A percentile compares a stretch with the other conserved stretches of the same genome.
These are phyloP conservation scores for Pteronotus mesoamericanus DNA, from an alignment of 2,797 vertebrate species.

Conservation along the genomic window DNA sequence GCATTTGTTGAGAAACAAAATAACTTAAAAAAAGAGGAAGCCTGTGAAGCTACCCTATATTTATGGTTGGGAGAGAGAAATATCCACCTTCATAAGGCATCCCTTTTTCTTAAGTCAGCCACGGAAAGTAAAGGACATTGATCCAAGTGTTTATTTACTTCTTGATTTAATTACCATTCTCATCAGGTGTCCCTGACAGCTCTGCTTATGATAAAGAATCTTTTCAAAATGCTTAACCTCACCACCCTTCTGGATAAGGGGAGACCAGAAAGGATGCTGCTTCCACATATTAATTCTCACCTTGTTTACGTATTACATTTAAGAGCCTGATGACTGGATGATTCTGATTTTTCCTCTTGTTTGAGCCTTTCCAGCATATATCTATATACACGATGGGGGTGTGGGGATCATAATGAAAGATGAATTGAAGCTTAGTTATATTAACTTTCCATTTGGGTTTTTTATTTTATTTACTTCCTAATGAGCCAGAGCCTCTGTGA, in stretches of 20 bases:
- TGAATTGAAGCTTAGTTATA: neutral
- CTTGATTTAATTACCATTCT: constrained; percentile 65
- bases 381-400: neutral
- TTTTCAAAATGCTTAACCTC: constrained; percentile 71
- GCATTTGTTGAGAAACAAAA: constrained; percentile 12
- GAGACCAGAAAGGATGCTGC: constrained; percentile 55
- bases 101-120: constrained; percentile 71
- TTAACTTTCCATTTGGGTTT: neutral
- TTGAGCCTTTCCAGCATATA: neutral
- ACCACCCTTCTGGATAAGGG: constrained; percentile 48
- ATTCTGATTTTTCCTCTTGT: neutral
- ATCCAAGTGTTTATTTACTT: constrained; percentile 77
- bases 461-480: neutral
- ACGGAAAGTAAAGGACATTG: constrained; percentile 69
- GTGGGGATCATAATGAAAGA: neutral
- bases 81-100: constrained; percentile 68
- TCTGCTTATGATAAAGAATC: constrained; percentile 65
- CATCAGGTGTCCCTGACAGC: constrained; percentile 66
- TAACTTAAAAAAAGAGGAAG: constrained; percentile 11
- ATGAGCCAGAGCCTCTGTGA: neutral
- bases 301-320: constrained; percentile 42
- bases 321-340: constrained; percentile 35
- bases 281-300: neutral
- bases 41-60: constrained; percentile 35
- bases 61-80: constrained; percentile 61